A percentile compares a stretch with the other conserved stretches of the same genome.
These are phyloP conservation scores for Rallus limicola DNA, from an alignment of 2,113 vertebrate species.

Conservation along the genomic window DNA sequence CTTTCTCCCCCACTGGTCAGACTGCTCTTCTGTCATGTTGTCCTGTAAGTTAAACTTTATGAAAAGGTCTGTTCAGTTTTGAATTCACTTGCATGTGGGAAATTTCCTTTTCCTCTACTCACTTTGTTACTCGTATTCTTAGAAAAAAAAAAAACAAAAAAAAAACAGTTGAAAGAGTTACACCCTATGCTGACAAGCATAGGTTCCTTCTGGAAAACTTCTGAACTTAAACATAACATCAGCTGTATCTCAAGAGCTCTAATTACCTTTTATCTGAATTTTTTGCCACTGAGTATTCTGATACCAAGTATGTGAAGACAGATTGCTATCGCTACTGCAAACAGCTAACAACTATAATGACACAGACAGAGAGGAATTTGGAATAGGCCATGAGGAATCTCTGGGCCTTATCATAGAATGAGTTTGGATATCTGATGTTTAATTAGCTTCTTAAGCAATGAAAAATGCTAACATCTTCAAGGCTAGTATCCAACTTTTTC, in stretches of 20 bases:
- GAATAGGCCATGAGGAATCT: not conserved
- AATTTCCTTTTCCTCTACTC: not conserved
- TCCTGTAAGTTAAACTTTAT: constrained; percentile 41
- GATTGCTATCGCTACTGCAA: not conserved
- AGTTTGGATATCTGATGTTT: not conserved
- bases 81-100: not conserved
- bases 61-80: not conserved
- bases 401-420: not conserved
- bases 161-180: not conserved
- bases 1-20: not conserved
- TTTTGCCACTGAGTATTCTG: not conserved
- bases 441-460: not conserved
- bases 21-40: not conserved
- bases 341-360: not conserved
- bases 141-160: not conserved
- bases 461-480: not conserved
- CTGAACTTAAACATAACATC: not conserved
- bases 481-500: not conserved
- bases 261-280: not conserved
- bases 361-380: not conserved
- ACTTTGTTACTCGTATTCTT: constrained; percentile 19
- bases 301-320: not conserved
- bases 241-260: not conserved
- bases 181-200: not conserved
- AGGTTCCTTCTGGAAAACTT: not conserved